Base-by-base conservation (phyloP, 2,888 invertebrate genomes). In the Dinocampus coccinellae region DNA sequence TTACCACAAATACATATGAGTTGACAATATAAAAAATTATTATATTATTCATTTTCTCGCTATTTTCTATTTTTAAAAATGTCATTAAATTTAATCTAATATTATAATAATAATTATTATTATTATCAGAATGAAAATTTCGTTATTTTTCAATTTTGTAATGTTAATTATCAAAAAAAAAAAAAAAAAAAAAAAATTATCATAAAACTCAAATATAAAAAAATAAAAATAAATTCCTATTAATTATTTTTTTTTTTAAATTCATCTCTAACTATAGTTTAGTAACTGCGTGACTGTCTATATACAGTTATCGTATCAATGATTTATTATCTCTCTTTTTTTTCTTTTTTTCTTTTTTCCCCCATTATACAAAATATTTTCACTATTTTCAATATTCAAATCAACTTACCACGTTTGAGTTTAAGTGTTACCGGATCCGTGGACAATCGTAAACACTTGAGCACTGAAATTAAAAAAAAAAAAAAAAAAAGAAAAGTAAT, bases 361-460 rank as follows among this genome's bases (percentile, higher is more conserved):
- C 3, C n/a, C 7, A 57, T 29, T 57, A 11, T 24, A 57, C n/a
- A n/a, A n/a, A n/a, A 29, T 29, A 29, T 4, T 29, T 29, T 9
- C n/a, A 47, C 16, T 16, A 47, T 47, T 47, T 47, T 47, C 6
- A 47, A n/a, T 47, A 7, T 20, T 47, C 1, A 69, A 22, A 24
- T 36, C 6, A 62, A 89, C 92, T 93, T 91, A 95, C 96, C 96
- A 92, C 95, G 92, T 91, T 93, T 95, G 88, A 97, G 92, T 91
- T 95, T 95, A 89, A 97, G 90, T 87, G 94, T 95, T 86, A 97
- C 95, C 84, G 95, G 93, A 90, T 96, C 95, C 89, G 94, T 92
- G 81, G 96, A 95, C 87, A 97, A 92, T 88, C 96, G 93, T 88
- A 97, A 92, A 90, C 96, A 96, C 94, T 95, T 96, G 90, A 96